These are phyloP conservation scores for Arctopsyche grandis DNA, from an alignment of 1,140 invertebrate genomes.

Conservation along the genomic window DNA sequence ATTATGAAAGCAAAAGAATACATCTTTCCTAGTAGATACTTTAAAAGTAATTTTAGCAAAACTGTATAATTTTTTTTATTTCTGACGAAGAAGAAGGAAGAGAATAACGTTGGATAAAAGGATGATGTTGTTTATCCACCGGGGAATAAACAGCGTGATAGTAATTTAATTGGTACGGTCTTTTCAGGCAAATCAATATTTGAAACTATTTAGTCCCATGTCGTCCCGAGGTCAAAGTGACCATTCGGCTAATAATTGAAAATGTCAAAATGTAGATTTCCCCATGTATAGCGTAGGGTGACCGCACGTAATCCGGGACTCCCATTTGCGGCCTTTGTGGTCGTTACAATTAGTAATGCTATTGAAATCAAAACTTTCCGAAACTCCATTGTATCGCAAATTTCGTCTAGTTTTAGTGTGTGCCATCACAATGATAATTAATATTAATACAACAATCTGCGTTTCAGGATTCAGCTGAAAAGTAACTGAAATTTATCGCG, in stretches of 20 bases:
- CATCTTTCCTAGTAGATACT: no score
- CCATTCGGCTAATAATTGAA: constrained; percentile 12
- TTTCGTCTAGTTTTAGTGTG: not conserved
- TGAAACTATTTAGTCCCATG: not conserved
- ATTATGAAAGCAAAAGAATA: no score
- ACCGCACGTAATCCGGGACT: constrained; percentile 12
- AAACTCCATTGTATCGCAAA: constrained; percentile 4
- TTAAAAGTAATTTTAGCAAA: no score
- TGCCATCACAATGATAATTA: not conserved
- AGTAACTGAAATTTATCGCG: not conserved
- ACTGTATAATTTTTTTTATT: no score
- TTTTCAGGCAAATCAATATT: not conserved
- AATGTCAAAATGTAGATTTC: constrained; percentile 16
- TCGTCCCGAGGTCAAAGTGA: not conserved
- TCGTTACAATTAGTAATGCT: constrained; percentile 8
- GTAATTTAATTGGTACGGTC: no score
- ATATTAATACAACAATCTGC: constrained; percentile 2
- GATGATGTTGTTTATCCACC: no score
- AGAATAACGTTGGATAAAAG: no score
- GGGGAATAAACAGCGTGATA: no score
- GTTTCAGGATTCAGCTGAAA: not conserved
- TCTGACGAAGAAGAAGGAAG: no score
- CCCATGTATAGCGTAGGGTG: not conserved
- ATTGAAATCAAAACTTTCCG: constrained; percentile 20
- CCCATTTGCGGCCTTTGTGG: constrained; percentile 21